Evolutionary conservation across 2,888 invertebrate genomes (phyloP).

Genomic region (Caenorhabditis uteleia): DNA sequence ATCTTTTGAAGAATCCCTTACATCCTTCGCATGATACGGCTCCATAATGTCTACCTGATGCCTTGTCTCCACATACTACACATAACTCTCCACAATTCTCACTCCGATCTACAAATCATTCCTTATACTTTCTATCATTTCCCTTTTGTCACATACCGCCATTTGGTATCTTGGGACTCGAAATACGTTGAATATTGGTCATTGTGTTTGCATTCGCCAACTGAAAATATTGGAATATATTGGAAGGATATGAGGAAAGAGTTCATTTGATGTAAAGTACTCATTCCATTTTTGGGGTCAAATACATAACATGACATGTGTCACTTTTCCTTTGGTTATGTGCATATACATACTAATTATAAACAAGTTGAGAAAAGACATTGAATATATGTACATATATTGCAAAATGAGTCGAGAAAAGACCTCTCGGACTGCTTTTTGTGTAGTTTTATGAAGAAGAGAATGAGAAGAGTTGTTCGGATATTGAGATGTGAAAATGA

Average conservation of each 20-base stretch:
- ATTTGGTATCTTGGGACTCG: conserved; percentile 21
- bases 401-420: no score
- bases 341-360: no score
- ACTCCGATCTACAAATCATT: conserved; percentile 11
- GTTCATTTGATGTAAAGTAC: not conserved
- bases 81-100: conserved; percentile 55
- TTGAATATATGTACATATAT: no score
- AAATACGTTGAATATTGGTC: conserved; percentile 12
- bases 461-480: no score
- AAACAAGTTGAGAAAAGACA: no score
- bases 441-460: no score
- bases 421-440: no score
- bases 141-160: conserved; percentile 1
- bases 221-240: conserved; percentile 19
- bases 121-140: not conserved
- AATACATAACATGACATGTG: no score
- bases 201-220: conserved; percentile 41
- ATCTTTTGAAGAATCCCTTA: conserved; percentile 92
- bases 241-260: not conserved
- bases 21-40: conserved; percentile 75
- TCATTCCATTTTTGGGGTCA: not conserved
- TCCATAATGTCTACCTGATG: conserved; percentile 66
- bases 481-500: no score
- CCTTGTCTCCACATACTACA: conserved; percentile 65
- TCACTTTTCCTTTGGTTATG: no score